These are phyloP conservation scores for Emydura subglobosa DNA, from an alignment of 2,113 vertebrate genomes.

Conservation along the genomic window DNA sequence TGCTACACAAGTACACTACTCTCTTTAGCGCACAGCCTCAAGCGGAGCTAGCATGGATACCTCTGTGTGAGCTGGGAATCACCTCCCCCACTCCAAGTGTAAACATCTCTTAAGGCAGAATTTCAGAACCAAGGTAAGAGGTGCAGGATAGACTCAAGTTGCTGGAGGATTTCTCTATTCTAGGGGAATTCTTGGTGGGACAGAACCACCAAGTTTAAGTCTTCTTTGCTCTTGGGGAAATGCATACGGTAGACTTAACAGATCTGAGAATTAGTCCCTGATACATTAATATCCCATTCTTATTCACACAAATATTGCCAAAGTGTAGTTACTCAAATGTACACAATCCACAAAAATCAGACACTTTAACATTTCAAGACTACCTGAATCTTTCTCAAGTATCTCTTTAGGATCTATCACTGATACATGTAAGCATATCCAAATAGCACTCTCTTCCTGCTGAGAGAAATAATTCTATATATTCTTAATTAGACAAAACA, in stretches of 20 bases:
- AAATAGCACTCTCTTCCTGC: not conserved
- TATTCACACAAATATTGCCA: not conserved
- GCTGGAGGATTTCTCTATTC: not conserved
- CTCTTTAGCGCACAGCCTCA: too few species aligned
- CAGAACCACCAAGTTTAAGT: not conserved
- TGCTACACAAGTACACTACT: too few species aligned
- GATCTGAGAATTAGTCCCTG: not conserved
- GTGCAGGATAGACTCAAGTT: not conserved
- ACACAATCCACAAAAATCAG: not conserved
- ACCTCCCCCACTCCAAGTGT: too few species aligned
- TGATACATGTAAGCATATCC: not conserved
- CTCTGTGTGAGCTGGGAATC: too few species aligned
- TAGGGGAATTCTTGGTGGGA: not conserved
- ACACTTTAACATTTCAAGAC: not conserved
- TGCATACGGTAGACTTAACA: not conserved
- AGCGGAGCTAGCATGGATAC: too few species aligned
- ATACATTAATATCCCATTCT: not conserved
- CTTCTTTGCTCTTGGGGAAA: not conserved
- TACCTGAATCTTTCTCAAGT: not conserved
- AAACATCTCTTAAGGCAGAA: not conserved
- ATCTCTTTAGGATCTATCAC: not conserved
- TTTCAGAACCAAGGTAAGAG: not conserved
- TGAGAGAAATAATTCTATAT: not conserved
- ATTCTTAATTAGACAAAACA: not conserved
- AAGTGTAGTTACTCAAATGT: not conserved